These are phyloP conservation scores for Platanista minor DNA, from an alignment of 2,113 vertebrate species.

Conservation along the genomic window DNA sequence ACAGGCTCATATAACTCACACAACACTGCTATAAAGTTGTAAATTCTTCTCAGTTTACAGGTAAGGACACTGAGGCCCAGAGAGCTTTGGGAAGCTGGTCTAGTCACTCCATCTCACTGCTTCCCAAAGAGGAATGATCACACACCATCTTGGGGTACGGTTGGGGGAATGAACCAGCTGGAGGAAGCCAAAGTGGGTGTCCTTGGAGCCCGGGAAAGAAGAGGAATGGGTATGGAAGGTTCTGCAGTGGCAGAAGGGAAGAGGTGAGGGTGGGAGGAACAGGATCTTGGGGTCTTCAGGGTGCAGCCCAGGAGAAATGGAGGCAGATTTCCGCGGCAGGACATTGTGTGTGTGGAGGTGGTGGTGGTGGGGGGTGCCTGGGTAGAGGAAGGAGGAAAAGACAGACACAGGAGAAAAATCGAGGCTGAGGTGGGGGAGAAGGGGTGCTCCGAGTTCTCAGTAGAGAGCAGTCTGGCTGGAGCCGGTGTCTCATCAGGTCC, in stretches of 20 bases:
- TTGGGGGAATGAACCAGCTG: background rate
- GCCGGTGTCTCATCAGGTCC: fast-evolving
- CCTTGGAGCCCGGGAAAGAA: background rate
- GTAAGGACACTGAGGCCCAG: background rate
- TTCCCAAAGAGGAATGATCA: background rate
- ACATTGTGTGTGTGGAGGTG: no score
- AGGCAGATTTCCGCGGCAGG: background rate
- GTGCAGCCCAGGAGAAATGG: fast-evolving
- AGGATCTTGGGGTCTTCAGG: fast-evolving
- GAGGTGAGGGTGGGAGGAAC: background rate
- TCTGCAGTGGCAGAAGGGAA: background rate
- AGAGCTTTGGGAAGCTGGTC: background rate
- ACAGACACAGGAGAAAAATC: background rate
- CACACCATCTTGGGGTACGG: background rate
- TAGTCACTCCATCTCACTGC: background rate
- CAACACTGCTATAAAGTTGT: background rate
- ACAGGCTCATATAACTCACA: fast-evolving
- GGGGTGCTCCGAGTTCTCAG: fast-evolving
- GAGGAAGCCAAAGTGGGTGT: background rate
- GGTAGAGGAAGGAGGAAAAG: background rate
- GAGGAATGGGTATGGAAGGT: no score
- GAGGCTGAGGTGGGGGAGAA: background rate
- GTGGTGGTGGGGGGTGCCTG: background rate
- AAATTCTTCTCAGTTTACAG: background rate
- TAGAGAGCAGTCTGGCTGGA: fast-evolving